Evolutionary conservation across 2,113 vertebrate species (phyloP).

Genomic region (Microtus pennsylvanicus): DNA sequence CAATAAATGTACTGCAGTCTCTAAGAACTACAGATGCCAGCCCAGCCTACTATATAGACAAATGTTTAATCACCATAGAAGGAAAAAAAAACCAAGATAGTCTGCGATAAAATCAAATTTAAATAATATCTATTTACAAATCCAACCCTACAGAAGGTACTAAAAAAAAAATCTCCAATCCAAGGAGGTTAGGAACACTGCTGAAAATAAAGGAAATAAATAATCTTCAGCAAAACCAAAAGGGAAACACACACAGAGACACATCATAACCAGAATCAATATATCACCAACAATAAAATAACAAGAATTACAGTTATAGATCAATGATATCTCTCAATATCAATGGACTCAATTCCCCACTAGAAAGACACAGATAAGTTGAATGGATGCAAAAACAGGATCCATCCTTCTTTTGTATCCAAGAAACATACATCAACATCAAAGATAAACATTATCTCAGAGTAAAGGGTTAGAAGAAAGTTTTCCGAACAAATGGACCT

Average conservation of each 20-base stretch:
- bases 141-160: neutral
- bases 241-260: neutral
- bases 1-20: neutral
- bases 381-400: neutral
- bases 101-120: neutral
- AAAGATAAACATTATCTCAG: neutral
- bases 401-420: too few relatives aligned
- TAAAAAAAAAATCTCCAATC: neutral
- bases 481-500: neutral
- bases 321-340: neutral
- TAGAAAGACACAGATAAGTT: neutral
- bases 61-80: neutral
- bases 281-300: neutral
- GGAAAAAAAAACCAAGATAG: neutral
- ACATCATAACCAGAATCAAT: neutral
- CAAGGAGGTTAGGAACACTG: neutral
- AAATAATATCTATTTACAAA: neutral
- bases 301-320: neutral
- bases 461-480: neutral
- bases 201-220: neutral
- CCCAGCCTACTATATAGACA: neutral
- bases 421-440: neutral
- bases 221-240: neutral
- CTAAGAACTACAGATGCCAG: neutral
- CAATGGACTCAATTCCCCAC: neutral